Evolutionary conservation across 2,888 invertebrate genomes (phyloP), one percentile per base, ranked within the genome.

Genomic region (Melieria picta): DNA sequence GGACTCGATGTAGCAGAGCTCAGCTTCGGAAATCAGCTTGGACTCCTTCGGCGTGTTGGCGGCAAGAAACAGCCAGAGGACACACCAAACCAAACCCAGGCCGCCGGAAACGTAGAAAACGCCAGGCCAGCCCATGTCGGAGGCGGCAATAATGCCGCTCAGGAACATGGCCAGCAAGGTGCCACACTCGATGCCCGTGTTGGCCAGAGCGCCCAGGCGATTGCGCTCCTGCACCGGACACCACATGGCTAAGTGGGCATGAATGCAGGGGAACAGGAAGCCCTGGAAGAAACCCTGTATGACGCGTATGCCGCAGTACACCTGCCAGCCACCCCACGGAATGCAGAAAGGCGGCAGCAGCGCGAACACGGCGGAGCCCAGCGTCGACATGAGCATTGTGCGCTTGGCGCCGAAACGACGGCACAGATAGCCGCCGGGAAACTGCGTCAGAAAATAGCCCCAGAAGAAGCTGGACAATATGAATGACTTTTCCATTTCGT

Each of bases 391-490:
- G 0, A 89, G 86, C 63, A 91, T 86, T 1, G 94, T 86, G 45
- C 88, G 87, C 69, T 91, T 90, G 0, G 93, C 91, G 1, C 95
- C 94, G 81, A 91, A 91, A 9, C 88, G 88, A 71, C 92, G 91
- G 0, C 93, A 93, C 42, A 96, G 83, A 78, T 91, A 90, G 0
- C 93, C 93, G 0, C 91, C 91, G 0, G 91, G 90, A 30, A 92
- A 85, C 78, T 90, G 88, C 74, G 89, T 89, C 16, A 92, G 74
- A 5, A 93, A 88, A 81, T 94, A 94, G 1, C 94, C 94, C 93
- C 93, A 93, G 83, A 93, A 93, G 86, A 94, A 94, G 0, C 93
- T 92, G 1, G 93, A 93, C 4, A 93, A 85, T 43, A 93, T 89
- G 69, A 90, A 85, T 0, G 89, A 87, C 68, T 89, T 89, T 47